phyloP scores from a whole-genome alignment of 2,113 vertebrate species.

The Mixornis gularis region DNA sequence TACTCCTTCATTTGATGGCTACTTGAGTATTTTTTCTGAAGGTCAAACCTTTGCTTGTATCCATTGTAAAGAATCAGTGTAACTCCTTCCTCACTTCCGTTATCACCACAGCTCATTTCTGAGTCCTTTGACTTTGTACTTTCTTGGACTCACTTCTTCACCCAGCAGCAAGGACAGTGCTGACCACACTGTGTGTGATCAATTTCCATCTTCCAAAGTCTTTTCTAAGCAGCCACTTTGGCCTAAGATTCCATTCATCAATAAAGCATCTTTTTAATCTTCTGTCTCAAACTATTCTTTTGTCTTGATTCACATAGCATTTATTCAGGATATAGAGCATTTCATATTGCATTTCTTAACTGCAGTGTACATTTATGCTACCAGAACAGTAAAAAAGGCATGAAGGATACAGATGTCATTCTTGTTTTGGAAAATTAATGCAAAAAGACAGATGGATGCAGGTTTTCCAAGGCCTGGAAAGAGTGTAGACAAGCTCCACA shows the following conservation, averaged over 20 bases:
- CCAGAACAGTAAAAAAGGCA: not conserved
- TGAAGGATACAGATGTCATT: not conserved
- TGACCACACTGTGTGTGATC: not conserved
- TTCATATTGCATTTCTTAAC: not conserved
- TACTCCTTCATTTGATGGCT: not conserved
- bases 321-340: not conserved
- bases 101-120: not conserved
- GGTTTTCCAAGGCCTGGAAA: not conserved
- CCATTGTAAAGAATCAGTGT: not conserved
- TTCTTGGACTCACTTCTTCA: rapidly evolving
- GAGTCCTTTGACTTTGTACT: not conserved
- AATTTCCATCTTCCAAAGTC: not conserved
- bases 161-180: not conserved
- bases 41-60: not conserved
- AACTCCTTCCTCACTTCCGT: not conserved
- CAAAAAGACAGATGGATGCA: not conserved
- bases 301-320: not conserved
- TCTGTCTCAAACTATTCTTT: not conserved
- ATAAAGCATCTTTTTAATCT: rapidly evolving
- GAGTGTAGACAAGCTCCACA: not conserved
- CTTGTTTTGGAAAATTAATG: not conserved
- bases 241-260: not conserved
- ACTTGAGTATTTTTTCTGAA: not conserved
- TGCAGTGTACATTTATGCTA: not conserved
- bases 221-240: not conserved